Evolutionary conservation across 2,888 invertebrate genomes (phyloP).

Genomic region (Drosophila atripex): DNA sequence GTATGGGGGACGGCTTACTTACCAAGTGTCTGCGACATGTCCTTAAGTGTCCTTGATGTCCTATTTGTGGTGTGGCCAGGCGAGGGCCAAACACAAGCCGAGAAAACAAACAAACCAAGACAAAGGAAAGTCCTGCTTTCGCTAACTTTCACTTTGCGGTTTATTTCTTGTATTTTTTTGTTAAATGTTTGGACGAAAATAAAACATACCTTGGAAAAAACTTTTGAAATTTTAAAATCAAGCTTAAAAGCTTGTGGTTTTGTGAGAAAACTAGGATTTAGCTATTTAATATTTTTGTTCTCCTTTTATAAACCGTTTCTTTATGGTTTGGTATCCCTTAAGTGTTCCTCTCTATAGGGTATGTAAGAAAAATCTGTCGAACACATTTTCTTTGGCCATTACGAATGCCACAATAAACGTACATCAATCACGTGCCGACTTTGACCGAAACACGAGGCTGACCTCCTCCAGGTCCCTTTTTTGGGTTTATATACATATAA

Average conservation of each 20-base stretch:
- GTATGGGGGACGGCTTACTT: neutral
- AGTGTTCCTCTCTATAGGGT: neutral
- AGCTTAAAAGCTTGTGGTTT: no score
- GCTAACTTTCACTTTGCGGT: conserved; percentile 1
- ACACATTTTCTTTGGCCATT: conserved; percentile 23
- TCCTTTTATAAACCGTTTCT: neutral
- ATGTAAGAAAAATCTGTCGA: conserved; percentile 10
- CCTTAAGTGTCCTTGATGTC: conserved; percentile 58
- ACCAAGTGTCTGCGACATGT: conserved; percentile 43
- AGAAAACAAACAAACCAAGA: conserved; percentile 23
- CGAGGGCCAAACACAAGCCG: conserved; percentile 19
- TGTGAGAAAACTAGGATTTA: no score
- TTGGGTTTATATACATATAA: conserved; percentile 5
- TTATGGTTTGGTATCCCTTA: neutral
- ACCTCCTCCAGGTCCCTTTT: neutral
- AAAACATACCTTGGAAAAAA: neutral
- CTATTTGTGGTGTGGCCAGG: conserved; percentile 26
- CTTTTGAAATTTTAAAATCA: neutral
- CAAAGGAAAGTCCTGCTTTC: conserved; percentile 3
- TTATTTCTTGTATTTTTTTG: neutral
- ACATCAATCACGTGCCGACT: conserved; percentile 68
- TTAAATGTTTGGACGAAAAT: neutral
- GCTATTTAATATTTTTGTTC: neutral
- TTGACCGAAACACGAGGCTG: conserved; percentile 14
- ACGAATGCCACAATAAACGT: conserved; percentile 50